Evolutionary conservation across 2,888 invertebrate species (phyloP).

Genomic region (Julus scanicus): DNA sequence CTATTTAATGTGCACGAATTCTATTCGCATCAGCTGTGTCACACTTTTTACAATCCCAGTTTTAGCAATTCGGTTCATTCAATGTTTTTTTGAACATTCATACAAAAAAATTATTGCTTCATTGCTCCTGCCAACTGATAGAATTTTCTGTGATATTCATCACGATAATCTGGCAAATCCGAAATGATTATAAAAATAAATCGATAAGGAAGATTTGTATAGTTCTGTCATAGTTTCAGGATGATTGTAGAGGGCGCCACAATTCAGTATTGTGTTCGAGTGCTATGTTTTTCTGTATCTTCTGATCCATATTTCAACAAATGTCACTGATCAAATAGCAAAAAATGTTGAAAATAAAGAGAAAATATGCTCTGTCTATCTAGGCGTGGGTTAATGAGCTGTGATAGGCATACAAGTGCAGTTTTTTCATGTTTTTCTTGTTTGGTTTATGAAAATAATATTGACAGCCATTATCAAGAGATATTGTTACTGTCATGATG

Average conservation of each 20-base stretch:
- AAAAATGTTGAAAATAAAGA: background rate
- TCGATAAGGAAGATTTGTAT: background rate
- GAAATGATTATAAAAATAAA: background rate
- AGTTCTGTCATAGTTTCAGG: background rate
- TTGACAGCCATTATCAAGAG: background rate
- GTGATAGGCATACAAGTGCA: no score
- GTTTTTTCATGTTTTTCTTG: no score
- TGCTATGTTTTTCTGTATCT: background rate
- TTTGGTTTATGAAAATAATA: background rate
- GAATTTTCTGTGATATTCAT: background rate
- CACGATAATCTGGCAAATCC: background rate
- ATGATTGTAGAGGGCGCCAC: background rate
- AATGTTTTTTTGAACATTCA: background rate
- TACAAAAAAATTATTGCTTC: background rate
- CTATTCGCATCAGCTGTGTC: background rate
- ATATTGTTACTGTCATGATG: background rate
- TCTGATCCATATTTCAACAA: background rate
- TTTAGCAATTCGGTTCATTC: background rate
- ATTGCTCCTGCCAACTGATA: background rate
- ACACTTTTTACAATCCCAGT: background rate
- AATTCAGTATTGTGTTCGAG: background rate
- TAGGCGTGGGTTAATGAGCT: background rate
- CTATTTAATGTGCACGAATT: background rate
- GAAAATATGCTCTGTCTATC: background rate
- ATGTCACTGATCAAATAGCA: background rate